Conservation (phyloP, 2,113 vertebrate genomes). For the Otis tarda region DNA sequence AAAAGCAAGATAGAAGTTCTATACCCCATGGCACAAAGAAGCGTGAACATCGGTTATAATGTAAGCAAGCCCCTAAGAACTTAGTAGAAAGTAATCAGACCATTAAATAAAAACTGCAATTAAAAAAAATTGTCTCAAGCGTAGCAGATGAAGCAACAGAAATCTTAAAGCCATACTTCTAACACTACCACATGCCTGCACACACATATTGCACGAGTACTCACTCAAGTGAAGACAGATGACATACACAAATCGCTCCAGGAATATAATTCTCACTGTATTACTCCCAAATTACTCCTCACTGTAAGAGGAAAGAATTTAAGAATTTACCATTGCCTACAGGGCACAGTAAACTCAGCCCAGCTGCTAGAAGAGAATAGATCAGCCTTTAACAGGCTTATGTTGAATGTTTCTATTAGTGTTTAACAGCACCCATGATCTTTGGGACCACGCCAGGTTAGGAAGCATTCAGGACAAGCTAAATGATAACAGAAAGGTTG, state of each 20-base stretch:
- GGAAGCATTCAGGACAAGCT: not conserved
- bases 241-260: not conserved
- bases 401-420: not conserved
- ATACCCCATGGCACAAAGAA: not conserved
- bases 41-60: not conserved
- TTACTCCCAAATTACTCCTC: not conserved
- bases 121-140: not conserved
- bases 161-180: not conserved
- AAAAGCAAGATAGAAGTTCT: not conserved
- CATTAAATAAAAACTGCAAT: not conserved
- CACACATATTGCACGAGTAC: accelerated
- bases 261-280: not conserved
- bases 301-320: not conserved
- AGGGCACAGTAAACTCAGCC: not conserved
- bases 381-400: not conserved
- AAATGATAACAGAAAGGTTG: not conserved
- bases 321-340: not conserved
- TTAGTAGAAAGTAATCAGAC: not conserved
- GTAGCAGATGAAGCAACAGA: not conserved
- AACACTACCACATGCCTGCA: not conserved
- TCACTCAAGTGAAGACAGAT: not conserved
- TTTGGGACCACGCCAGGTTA: not conserved
- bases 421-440: not conserved
- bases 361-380: not conserved
- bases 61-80: not conserved